phyloP scores from a whole-genome alignment of 2,113 vertebrate genomes.

The Otus sunia region DNA sequence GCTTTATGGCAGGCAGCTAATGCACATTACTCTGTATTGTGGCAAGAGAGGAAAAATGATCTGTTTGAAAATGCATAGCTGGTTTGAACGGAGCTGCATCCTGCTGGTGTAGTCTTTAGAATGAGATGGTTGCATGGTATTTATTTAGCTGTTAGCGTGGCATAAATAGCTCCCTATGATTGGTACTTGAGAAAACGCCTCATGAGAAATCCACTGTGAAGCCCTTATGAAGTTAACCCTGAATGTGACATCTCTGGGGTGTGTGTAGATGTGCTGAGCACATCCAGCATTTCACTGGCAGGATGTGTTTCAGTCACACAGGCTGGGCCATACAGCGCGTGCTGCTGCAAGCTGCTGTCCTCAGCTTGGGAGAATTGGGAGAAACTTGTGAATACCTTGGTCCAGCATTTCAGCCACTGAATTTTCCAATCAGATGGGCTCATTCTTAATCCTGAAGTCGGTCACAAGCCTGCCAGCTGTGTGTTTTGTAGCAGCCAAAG shows the following conservation, averaged over 20 bases:
- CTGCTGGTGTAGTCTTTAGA: not conserved
- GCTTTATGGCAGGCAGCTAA: not conserved
- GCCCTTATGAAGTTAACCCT: not conserved
- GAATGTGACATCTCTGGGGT: no score
- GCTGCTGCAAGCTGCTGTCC: not conserved
- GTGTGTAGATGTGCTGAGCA: not conserved
- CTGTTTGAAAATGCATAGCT: not conserved
- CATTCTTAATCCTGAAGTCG: not conserved
- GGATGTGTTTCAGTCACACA: not conserved
- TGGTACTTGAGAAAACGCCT: not conserved
- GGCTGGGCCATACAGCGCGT: rapidly evolving
- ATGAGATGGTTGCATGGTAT: not conserved
- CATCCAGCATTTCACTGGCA: not conserved
- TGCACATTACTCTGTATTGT: not conserved
- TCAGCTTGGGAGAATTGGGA: not conserved
- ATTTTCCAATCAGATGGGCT: not conserved
- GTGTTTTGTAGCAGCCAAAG: not conserved
- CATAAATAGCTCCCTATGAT: not conserved
- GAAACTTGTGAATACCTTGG: not conserved
- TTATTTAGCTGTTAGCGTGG: not conserved
- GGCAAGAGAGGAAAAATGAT: not conserved
- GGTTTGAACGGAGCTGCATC: not conserved
- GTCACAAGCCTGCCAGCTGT: not conserved
- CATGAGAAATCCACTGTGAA: rapidly evolving
- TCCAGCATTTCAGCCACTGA: not conserved